Conservation (phyloP, 2,113 vertebrate species). For the Rhombomys opimus region DNA sequence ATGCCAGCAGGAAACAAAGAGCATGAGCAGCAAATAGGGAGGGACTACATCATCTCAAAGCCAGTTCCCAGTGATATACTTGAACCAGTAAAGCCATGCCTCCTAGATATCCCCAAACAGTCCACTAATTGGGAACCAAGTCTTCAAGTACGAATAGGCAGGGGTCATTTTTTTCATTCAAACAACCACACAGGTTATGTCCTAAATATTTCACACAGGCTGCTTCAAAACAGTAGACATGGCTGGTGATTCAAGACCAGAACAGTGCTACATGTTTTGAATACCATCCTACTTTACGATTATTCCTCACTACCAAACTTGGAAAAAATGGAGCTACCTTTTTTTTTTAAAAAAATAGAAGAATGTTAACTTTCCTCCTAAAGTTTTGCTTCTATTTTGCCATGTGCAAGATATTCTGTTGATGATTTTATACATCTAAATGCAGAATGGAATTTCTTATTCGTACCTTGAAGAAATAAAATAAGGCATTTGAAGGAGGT, state of each 20-base stretch:
- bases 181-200: neutral
- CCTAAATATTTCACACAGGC: neutral
- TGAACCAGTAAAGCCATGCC: too few relatives aligned
- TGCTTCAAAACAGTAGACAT: neutral
- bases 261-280: neutral
- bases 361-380: neutral
- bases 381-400: neutral
- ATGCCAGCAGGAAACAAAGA: neutral
- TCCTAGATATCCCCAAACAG: neutral
- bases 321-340: neutral
- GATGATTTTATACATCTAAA: conserved; percentile 18
- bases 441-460: conserved; percentile 31
- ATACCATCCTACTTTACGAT: neutral
- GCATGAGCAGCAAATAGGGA: neutral
- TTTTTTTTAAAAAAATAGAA: neutral
- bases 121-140: neutral
- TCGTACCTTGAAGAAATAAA: neutral
- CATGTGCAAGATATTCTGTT: neutral
- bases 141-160: neutral
- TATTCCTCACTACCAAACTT: neutral
- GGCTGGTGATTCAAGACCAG: neutral
- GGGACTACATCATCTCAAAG: neutral
- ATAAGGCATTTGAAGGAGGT: neutral
- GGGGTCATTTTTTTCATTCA: neutral
- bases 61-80: neutral